Evolutionary conservation across 2,113 vertebrate species (phyloP), one percentile per base, ranked within the genome.

Genomic region (Melierax canorus): DNA sequence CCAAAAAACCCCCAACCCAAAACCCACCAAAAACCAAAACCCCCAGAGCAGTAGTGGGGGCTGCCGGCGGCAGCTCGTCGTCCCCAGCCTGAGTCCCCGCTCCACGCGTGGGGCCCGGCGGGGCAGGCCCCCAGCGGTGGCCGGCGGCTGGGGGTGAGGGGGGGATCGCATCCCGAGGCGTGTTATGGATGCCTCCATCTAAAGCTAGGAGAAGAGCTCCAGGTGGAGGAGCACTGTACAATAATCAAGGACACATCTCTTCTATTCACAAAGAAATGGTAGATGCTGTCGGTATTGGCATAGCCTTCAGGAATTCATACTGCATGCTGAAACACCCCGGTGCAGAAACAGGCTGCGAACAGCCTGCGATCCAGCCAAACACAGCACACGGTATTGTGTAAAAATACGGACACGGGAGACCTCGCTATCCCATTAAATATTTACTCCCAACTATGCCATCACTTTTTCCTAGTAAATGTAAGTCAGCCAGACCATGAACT

Each of bases 251-350:
- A 12, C 27, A 38, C 63, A 15, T 67, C 4, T 81, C 48, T 34
- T 18, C 30, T 51, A 1, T 19, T 71, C 34, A 16, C 48, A 36
- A 32, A 30, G 16, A 34, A 62, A 32, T 24, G n/a, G 32, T 34
- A 18, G 11, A 6, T n/a, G 23, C 39, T 51, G 26, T 36, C 4
- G 1, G 11, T 38, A 3, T 2, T 80, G 50, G 10, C 3, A 4
- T 14, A 50, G 62, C 32, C 39, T 30, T 51, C 73, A 60, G 82
- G 45, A 85, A 34, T 3, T 29, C 5, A 0, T 26, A 3, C 5
- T 12, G 7, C 6, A 2, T 38, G 7, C 46, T 26, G 73, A 32
- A 83, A 30, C 34, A 50, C 7, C 4, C 4, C 19, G 14, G n/a
- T 15, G 45, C 29, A 30, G 48, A 63, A 60, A 15, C 23, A 60